A percentile compares a stretch with the other conserved stretches of the same genome.
phyloP scores from a whole-genome alignment of 1,140 invertebrate genomes.

The Cydia fagiglandana region DNA sequence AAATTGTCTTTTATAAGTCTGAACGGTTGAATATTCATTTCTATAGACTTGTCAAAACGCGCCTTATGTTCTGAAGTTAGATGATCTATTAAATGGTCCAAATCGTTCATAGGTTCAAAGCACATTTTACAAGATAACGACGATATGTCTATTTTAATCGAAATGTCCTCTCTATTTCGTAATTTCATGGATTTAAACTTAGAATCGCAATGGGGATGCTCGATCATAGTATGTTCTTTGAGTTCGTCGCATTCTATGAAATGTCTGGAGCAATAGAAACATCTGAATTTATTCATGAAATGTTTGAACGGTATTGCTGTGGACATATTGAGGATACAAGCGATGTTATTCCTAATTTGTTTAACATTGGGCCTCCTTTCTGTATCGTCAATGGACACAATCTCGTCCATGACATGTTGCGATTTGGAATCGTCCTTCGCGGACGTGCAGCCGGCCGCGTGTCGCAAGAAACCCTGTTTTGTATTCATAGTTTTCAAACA shows the following conservation, averaged over 20 bases:
- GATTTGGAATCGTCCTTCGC: slow-evolving; percentile 31
- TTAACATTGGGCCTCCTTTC: slow-evolving; percentile 45
- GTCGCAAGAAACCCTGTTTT: slow-evolving; percentile 49
- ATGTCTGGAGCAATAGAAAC: slow-evolving; percentile 66
- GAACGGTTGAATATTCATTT: slow-evolving; percentile 52
- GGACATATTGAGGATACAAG: slow-evolving; percentile 60
- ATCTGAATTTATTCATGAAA: slow-evolving; percentile 61
- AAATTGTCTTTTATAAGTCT: slow-evolving; percentile 59
- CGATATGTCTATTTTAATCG: slow-evolving; percentile 60
- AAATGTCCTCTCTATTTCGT: slow-evolving; percentile 51
- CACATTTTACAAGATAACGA: slow-evolving; percentile 62
- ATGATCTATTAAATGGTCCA: slow-evolving; percentile 54
- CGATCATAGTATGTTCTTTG: slow-evolving; percentile 50
- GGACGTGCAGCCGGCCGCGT: slow-evolving; percentile 44
- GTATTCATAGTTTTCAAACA: slow-evolving; percentile 49
- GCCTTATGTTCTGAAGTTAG: slow-evolving; percentile 54
- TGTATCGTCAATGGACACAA: slow-evolving; percentile 29
- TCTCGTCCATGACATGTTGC: slow-evolving; percentile 26
- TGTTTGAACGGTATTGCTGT: slow-evolving; percentile 65
- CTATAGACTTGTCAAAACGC: slow-evolving; percentile 47
- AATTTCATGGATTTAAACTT: slow-evolving; percentile 56
- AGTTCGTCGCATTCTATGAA: slow-evolving; percentile 53
- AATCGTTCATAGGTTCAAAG: slow-evolving; percentile 43
- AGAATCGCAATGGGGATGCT: slow-evolving; percentile 59
- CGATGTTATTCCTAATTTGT: slow-evolving; percentile 57